Conservation (phyloP, 2,113 vertebrate species). For the Clupea harengus region DNA sequence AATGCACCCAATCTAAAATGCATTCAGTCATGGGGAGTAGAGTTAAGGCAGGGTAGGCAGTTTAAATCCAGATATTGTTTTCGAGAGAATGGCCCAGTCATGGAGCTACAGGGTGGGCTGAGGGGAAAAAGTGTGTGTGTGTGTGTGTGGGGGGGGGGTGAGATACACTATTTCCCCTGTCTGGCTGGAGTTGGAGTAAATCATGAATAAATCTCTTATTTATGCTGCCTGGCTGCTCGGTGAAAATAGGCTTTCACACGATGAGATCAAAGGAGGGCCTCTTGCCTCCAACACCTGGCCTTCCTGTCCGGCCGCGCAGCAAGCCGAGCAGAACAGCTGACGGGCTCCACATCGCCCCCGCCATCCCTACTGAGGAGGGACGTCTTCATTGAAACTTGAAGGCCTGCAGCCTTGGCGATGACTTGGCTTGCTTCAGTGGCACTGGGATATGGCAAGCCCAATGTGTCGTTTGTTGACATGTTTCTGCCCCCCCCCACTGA, state of each 20-base stretch:
- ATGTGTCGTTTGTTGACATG: neutral
- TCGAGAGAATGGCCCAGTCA: conserved; percentile 25
- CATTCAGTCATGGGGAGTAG: neutral
- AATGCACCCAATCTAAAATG: neutral
- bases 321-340: conserved; percentile 15
- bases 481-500: neutral
- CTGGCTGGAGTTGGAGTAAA: neutral
- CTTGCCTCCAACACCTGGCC: conserved; percentile 39
- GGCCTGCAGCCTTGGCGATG: conserved; percentile 4
- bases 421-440: neutral
- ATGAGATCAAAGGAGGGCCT: conserved; percentile 31
- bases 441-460: neutral
- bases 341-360: neutral
- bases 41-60: neutral
- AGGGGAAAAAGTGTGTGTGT: neutral
- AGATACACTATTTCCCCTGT: neutral
- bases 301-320: neutral
- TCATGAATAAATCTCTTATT: conserved; percentile 16
- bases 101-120: neutral
- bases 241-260: conserved; percentile 27
- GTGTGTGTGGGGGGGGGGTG: neutral
- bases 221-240: conserved; percentile 19
- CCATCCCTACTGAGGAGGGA: neutral
- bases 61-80: conserved; percentile 22
- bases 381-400: conserved; percentile 15